Evolutionary conservation across 1,140 invertebrate genomes (phyloP), one percentile per base, ranked within the genome.

Genomic region (Dinothrombium tinctorium): DNA sequence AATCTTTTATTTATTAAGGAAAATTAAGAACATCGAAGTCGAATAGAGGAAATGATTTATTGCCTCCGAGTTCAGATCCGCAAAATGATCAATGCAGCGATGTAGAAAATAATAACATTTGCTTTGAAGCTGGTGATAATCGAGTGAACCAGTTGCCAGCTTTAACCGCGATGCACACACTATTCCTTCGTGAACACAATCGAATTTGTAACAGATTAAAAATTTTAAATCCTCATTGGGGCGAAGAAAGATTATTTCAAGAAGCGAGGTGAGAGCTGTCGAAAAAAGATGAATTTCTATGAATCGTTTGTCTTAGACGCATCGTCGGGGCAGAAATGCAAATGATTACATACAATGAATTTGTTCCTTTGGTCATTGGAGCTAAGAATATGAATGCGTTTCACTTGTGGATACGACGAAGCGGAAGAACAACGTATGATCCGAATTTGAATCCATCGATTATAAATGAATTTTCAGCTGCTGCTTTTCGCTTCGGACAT

Each of bases 321-420:
- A 62, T 71, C 41, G 51, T 68, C 1, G 56, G 58, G 24, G 81
- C 74, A 2, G 63, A 76, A 52, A 67, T 76, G 50, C 77, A 86
- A 55, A 68, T 74, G n/a, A 77, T 87, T 28, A 70, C 72, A 25
- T 87, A 80, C 52, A 75, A 75, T 47, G 80, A 86, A 58, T 84
- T 74, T 21, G 20, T 36, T 3, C 33, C 33, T 8, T 36, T 22
- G 9, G 19, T 36, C 7, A 22, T 36, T 9, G 17, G 12, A 2
- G 19, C 9, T 8, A 36, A 36, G 8, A 22, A 22, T 2, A 11
- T 36, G 2, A 12, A 12, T 17, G 20, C 20, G 12, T 36, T 36
- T 8, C 12, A 22, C n/a, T 21, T 36, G 2, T 17, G 20, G 5
- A 19, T 22, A 21, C n/a, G 20, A 63, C 66, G 12, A 71, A 74